Percentiles rank a stretch among this genome's conserved stretches.
Evolutionary conservation across 2,797 vertebrate genomes (phyloP).

Genomic region (Gambusia yucatana): DNA sequence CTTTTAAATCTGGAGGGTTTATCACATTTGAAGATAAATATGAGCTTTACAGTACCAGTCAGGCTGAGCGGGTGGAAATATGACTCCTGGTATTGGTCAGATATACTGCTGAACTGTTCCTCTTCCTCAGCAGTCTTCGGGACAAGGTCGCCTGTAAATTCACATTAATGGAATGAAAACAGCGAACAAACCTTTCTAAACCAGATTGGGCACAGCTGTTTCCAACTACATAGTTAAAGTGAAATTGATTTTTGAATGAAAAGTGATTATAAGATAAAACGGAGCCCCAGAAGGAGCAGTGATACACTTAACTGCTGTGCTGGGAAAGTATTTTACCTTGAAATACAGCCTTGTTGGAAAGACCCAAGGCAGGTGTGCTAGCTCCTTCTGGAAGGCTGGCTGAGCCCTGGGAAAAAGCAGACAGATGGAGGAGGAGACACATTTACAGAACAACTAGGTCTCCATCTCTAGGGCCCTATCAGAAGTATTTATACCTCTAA

Average conservation of each 20-base stretch:
- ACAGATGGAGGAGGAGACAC: conserved; percentile 29
- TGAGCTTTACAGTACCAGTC: conserved; percentile 80
- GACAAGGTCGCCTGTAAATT: conserved; percentile 82
- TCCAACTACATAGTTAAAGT: conserved; percentile 9
- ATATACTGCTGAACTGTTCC: conserved; percentile 79
- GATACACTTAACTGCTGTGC: conserved; percentile 10
- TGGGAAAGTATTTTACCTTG: conserved; percentile 81
- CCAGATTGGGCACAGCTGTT: conserved; percentile 9
- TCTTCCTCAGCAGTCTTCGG: conserved; percentile 73
- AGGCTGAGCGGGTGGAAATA: conserved; percentile 90
- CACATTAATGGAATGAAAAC: conserved; percentile 17
- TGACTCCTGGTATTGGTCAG: conserved; percentile 88
- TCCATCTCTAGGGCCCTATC: neutral
- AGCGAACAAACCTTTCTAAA: neutral
- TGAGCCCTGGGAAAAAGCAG: conserved; percentile 73
- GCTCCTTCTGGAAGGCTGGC: conserved; percentile 91
- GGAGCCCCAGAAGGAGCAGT: neutral
- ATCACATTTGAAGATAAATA: conserved; percentile 5
- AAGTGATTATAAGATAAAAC: conserved; percentile 34
- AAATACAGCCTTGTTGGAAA: conserved; percentile 98
- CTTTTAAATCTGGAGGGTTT: conserved; percentile 18
- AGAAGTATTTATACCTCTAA: neutral
- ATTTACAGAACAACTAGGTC: conserved; percentile 14
- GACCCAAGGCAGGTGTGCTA: conserved; percentile 93
- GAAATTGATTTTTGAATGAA: conserved; percentile 23